Conservation (phyloP, 2,797 vertebrate genomes). For the Eulemur rubriventer region DNA sequence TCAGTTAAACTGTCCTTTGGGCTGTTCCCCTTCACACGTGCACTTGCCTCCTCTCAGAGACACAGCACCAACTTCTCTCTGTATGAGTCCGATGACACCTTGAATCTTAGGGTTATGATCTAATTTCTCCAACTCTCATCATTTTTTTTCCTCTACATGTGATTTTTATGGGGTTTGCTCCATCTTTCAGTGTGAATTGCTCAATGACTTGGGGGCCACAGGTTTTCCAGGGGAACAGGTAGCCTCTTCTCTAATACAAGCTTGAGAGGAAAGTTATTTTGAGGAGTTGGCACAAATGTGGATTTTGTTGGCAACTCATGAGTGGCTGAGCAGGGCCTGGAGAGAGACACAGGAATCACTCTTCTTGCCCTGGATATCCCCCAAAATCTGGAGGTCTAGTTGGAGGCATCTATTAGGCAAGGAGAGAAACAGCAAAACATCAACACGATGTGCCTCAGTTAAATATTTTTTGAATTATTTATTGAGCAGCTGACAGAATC, state of each 20-base stretch:
- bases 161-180: constrained; percentile 11
- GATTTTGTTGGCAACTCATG: background rate
- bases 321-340: background rate
- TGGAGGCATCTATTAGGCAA: background rate
- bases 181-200: background rate
- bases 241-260: background rate
- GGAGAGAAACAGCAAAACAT: background rate
- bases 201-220: background rate
- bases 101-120: background rate
- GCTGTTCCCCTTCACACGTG: background rate
- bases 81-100: background rate
- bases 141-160: background rate
- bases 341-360: background rate
- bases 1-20: constrained; percentile 72
- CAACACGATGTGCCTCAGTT: background rate
- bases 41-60: background rate
- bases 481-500: background rate
- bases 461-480: background rate
- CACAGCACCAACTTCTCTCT: background rate
- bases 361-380: background rate
- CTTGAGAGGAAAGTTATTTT: background rate
- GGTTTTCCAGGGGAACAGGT: background rate
- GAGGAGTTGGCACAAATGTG: background rate
- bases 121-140: background rate
- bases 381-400: background rate